phyloP scores from a whole-genome alignment of 2,797 vertebrate genomes.

The Staurois parvus region DNA sequence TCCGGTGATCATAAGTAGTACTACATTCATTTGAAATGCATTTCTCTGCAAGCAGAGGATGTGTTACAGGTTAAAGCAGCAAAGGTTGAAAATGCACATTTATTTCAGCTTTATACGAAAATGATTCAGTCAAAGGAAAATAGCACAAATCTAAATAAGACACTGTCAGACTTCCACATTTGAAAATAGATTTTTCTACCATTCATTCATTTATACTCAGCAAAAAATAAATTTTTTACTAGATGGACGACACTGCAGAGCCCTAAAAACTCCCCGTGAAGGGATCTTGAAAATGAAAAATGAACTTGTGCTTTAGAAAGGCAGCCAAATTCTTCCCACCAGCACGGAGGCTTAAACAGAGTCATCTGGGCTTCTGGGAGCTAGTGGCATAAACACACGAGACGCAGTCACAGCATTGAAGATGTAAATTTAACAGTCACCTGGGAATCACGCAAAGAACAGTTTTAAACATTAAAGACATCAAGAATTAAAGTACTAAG shows the following conservation, averaged over 20 bases:
- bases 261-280: constrained; percentile 16
- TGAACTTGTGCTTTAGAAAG: not conserved
- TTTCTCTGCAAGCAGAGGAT: too few relatives aligned
- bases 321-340: not conserved
- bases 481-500: constrained; percentile 20
- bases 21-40: too few relatives aligned
- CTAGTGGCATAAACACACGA: constrained; percentile 16
- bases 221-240: constrained; percentile 18
- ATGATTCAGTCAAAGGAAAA: not conserved
- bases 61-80: too few relatives aligned
- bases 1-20: too few relatives aligned
- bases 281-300: constrained; percentile 30
- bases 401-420: not conserved
- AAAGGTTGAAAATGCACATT: too few relatives aligned
- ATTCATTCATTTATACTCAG: constrained; percentile 1
- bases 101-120: not conserved
- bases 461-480: constrained; percentile 19
- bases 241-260: not conserved
- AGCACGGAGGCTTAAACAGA: not conserved
- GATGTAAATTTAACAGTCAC: constrained; percentile 5
- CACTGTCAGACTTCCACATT: not conserved
- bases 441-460: not conserved
- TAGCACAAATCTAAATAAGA: not conserved
- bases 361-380: constrained; percentile 14
- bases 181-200: not conserved